Percentiles rank a stretch among this genome's conserved stretches.
Conservation (phyloP, 2,113 vertebrate species). For the Pelecanoides urinatrix region DNA sequence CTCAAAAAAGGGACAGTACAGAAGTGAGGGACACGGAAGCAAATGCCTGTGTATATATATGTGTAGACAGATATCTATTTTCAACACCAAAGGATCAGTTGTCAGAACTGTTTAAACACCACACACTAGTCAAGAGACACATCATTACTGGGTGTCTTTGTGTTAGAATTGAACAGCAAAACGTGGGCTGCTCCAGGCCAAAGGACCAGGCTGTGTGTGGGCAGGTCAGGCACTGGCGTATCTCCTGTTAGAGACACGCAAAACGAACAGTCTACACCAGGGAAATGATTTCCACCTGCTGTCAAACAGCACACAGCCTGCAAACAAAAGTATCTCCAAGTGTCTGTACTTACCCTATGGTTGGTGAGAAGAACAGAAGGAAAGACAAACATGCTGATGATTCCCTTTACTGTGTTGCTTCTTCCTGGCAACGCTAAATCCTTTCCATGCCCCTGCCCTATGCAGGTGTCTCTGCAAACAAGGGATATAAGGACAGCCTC, state of each 20-base stretch:
- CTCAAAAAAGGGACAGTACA: background rate
- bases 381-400: background rate
- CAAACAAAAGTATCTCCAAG: background rate
- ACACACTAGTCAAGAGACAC: background rate
- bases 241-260: background rate
- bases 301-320: background rate
- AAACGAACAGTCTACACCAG: background rate
- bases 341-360: background rate
- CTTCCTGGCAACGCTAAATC: background rate
- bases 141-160: background rate
- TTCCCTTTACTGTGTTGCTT: background rate
- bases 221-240: background rate
- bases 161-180: background rate
- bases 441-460: background rate
- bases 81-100: background rate
- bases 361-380: background rate
- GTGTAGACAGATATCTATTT: background rate
- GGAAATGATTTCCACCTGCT: slow-evolving; percentile 1
- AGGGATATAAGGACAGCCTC: background rate
- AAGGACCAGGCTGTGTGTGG: background rate
- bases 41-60: background rate
- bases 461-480: background rate
- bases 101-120: background rate
- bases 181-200: background rate
- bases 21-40: background rate